Conservation (phyloP, 2,888 invertebrate genomes). For the Aricia artaxerxes region DNA sequence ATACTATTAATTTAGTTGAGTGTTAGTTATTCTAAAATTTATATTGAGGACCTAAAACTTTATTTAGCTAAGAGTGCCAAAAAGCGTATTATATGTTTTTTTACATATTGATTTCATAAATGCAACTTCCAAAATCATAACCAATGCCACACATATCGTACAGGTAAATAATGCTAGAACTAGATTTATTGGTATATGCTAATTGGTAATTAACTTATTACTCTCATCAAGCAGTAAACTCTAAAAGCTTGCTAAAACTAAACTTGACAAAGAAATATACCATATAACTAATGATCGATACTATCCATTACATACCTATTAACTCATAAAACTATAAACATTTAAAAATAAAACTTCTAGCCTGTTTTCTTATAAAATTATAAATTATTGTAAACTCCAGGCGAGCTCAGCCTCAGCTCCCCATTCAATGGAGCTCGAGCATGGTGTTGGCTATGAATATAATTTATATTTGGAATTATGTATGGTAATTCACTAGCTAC, state of each 20-base stretch:
- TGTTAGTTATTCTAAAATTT: neutral
- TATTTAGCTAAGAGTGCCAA: neutral
- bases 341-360: too few relatives aligned
- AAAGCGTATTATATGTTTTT: neutral
- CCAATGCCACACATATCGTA: neutral
- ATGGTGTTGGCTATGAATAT: too few relatives aligned
- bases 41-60: neutral
- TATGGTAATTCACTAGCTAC: too few relatives aligned
- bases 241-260: neutral
- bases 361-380: too few relatives aligned
- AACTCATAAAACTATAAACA: too few relatives aligned
- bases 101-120: neutral
- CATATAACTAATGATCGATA: neutral
- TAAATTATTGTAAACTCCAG: too few relatives aligned
- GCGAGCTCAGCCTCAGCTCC: too few relatives aligned
- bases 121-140: neutral
- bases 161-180: neutral
- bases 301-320: neutral
- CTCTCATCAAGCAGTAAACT: neutral
- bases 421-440: too few relatives aligned
- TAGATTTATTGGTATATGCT: neutral
- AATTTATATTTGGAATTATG: too few relatives aligned
- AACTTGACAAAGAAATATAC: neutral
- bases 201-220: neutral
- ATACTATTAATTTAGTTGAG: too few relatives aligned